Conservation (phyloP, 2,113 vertebrate genomes). For the Meriones unguiculatus region DNA sequence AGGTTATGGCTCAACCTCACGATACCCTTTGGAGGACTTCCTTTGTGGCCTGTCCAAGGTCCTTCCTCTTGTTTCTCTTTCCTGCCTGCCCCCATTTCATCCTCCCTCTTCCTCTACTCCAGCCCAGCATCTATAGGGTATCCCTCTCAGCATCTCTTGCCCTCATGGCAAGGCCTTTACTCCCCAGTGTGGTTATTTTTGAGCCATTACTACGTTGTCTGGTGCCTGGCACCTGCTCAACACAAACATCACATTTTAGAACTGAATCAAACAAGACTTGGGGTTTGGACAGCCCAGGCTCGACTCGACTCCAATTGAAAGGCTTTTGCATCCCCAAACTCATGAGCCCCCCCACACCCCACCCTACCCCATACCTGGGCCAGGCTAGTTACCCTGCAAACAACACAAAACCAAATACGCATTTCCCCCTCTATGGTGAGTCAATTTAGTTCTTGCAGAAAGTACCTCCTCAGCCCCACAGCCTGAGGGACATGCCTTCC, state of each 20-base stretch:
- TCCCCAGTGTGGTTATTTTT: background rate
- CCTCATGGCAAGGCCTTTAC: background rate
- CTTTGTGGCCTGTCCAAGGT: background rate
- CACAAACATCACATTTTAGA: background rate
- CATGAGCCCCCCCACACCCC: background rate
- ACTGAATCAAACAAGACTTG: background rate
- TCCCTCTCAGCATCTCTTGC: background rate
- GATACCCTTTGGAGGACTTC: background rate
- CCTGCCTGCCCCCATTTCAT: background rate
- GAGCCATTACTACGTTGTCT: background rate
- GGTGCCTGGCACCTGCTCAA: background rate
- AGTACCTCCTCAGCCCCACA: background rate
- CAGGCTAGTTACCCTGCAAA: background rate
- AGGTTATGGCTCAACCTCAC: background rate
- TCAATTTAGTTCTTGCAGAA: conserved; percentile 56
- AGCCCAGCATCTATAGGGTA: background rate
- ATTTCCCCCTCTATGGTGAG: background rate
- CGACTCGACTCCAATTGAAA: background rate
- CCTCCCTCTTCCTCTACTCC: background rate
- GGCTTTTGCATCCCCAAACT: background rate
- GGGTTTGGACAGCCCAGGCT: background rate
- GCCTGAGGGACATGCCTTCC: conserved; percentile 6
- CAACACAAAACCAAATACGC: background rate
- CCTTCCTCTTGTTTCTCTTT: background rate
- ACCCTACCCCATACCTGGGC: background rate